A percentile compares a stretch with the other conserved stretches of the same genome.
Evolutionary conservation across 2,888 invertebrate genomes (phyloP).

Genomic region (Drosophila anceps): DNA sequence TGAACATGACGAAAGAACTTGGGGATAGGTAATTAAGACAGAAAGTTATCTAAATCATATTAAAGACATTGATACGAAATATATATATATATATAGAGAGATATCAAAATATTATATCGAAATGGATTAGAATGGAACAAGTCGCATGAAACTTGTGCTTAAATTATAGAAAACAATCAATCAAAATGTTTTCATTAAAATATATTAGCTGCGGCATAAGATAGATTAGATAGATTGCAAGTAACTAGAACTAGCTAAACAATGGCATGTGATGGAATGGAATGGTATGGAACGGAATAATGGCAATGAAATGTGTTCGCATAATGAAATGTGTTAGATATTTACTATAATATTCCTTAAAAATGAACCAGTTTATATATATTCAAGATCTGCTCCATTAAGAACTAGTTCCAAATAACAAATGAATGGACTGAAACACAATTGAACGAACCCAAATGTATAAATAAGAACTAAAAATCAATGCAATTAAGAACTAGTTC

Average conservation of each 20-base stretch:
- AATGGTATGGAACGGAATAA: background rate
- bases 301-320: background rate
- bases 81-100: background rate
- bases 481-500: background rate
- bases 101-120: background rate
- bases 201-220: background rate
- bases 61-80: background rate
- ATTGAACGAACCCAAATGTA: too few relatives aligned
- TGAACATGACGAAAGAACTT: background rate
- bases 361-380: too few relatives aligned
- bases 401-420: too few relatives aligned
- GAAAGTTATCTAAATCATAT: background rate
- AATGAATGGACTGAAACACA: too few relatives aligned
- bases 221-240: background rate
- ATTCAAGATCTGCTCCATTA: too few relatives aligned
- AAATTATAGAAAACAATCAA: background rate
- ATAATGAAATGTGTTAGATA: too few relatives aligned
- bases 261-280: background rate
- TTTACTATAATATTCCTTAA: too few relatives aligned
- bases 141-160: background rate
- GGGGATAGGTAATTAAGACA: constrained; percentile 1
- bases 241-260: too few relatives aligned
- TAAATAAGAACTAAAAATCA: background rate
- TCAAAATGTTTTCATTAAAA: background rate
- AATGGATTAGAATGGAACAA: background rate